A percentile compares a stretch with the other conserved stretches of the same genome.
These are phyloP conservation scores for Tragelaphus oryx DNA, from an alignment of 2,797 vertebrate species.

Conservation along the genomic window DNA sequence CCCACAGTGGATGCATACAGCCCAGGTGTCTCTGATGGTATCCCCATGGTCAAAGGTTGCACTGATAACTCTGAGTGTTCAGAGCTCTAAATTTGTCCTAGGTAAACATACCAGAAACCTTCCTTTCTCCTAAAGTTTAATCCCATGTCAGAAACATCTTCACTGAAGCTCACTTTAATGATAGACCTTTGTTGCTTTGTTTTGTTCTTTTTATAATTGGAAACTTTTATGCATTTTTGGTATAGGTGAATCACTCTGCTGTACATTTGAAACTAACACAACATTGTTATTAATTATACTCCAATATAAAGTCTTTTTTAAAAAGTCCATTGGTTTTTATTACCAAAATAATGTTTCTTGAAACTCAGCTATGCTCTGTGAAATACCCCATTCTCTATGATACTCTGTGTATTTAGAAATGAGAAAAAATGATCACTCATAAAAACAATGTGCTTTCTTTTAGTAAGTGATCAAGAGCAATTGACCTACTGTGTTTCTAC, in stretches of 20 bases:
- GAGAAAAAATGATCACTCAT: neutral
- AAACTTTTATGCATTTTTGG: neutral
- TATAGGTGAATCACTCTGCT: neutral
- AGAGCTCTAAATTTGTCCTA: neutral
- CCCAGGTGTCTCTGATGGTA: neutral
- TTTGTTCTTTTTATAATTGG: neutral
- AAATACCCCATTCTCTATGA: neutral
- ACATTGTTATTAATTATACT: neutral
- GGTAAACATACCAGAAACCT: neutral
- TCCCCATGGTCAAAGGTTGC: neutral
- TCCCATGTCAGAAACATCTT: neutral
- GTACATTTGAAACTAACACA: neutral
- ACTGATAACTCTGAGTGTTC: neutral
- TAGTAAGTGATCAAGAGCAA: neutral
- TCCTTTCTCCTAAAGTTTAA: neutral
- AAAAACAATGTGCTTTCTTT: neutral
- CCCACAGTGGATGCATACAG: accelerated
- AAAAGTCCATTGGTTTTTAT: neutral
- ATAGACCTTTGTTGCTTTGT: neutral
- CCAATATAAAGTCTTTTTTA: neutral
- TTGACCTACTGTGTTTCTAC: neutral
- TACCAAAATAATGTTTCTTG: neutral
- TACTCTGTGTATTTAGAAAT: neutral
- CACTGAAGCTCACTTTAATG: neutral
- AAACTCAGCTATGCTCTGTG: neutral